These are phyloP conservation scores for Teleopsis dalmanni DNA, from an alignment of 1,140 invertebrate genomes.

Conservation along the genomic window DNA sequence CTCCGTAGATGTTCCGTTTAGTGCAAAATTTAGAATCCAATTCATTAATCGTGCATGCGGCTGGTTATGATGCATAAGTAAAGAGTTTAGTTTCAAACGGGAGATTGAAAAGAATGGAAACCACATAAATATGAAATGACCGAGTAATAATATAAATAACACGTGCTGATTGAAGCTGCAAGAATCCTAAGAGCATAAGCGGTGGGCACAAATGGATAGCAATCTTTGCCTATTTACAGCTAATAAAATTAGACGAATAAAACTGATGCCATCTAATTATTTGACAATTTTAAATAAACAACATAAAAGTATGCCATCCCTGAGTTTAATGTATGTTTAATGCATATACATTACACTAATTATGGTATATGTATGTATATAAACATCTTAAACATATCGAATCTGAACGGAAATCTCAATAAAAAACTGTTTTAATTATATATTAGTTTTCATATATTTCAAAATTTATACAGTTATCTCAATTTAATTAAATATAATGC, in stretches of 20 bases:
- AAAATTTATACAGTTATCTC: not conserved
- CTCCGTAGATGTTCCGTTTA: too few relatives aligned
- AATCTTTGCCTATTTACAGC: not conserved
- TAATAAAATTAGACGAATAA: not conserved
- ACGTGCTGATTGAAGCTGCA: conserved; percentile 28
- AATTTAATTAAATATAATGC: not conserved
- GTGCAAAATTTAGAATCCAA: too few relatives aligned
- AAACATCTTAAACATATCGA: not conserved
- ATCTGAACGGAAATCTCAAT: not conserved
- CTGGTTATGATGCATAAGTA: too few relatives aligned
- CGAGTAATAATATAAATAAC: conserved; percentile 45
- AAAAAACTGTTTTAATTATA: not conserved
- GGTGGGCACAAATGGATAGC: not conserved
- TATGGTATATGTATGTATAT: not conserved
- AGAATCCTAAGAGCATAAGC: not conserved
- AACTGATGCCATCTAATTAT: not conserved
- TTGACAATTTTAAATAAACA: not conserved
- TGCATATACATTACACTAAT: not conserved
- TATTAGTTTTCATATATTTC: not conserved
- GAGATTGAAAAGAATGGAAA: conserved; percentile 27
- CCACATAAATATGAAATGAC: conserved; percentile 45
- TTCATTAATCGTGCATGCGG: too few relatives aligned
- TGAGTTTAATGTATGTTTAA: not conserved
- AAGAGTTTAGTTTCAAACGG: too few relatives aligned
- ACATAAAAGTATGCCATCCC: not conserved